Evolutionary conservation across 2,113 vertebrate genomes (phyloP).

Genomic region (Nycticryphes semicollaris): DNA sequence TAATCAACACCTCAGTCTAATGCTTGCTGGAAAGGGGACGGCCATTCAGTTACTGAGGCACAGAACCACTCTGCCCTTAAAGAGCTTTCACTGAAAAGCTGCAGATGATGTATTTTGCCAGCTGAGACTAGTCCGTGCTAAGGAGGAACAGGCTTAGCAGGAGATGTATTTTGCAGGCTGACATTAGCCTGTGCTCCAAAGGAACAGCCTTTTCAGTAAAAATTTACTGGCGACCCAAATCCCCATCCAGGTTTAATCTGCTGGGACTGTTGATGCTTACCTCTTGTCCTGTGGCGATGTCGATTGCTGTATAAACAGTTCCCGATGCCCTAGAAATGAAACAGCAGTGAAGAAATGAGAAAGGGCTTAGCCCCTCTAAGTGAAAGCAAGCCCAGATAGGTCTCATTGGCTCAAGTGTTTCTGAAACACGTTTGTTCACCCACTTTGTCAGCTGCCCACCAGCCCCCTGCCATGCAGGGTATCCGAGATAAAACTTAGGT

Average conservation of each 20-base stretch:
- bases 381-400: background rate
- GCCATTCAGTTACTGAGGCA: background rate
- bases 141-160: background rate
- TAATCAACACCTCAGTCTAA: background rate
- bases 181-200: background rate
- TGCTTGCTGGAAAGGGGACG: background rate
- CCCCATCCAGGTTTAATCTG: background rate
- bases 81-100: background rate
- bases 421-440: background rate
- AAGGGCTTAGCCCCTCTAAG: background rate
- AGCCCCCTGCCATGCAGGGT: background rate
- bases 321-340: slow-evolving; percentile 87
- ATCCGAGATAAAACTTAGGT: background rate
- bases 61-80: background rate
- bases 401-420: background rate
- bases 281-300: slow-evolving; percentile 97
- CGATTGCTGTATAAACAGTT: slow-evolving; percentile 97
- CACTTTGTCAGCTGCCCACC: background rate
- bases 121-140: background rate
- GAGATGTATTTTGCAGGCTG: background rate
- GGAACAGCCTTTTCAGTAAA: background rate
- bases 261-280: slow-evolving; percentile 63
- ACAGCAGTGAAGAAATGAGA: background rate
- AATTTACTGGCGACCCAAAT: background rate
- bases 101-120: background rate